Conservation (phyloP, 2,888 invertebrate species). For the Coecobrya sp. region DNA sequence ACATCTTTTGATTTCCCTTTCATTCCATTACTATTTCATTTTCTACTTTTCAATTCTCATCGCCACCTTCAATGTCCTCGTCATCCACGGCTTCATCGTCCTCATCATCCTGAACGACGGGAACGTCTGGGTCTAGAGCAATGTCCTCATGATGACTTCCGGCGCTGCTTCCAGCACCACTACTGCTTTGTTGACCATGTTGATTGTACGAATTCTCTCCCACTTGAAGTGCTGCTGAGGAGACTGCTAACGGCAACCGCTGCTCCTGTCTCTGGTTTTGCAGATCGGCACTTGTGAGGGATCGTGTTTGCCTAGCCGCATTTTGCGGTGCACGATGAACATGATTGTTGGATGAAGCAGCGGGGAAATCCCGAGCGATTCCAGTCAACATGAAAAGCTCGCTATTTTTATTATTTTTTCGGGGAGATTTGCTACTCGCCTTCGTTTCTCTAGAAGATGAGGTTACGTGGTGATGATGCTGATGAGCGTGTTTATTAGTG, state of each 20-base stretch:
- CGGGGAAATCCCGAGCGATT: slow-evolving; percentile 63
- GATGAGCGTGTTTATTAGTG: slow-evolving; percentile 7
- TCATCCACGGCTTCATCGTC: slow-evolving; percentile 60
- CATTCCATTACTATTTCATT: neutral
- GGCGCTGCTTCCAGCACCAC: no score
- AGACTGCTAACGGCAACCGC: neutral
- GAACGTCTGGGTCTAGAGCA: slow-evolving; percentile 73
- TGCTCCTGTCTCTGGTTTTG: neutral
- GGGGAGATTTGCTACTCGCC: neutral
- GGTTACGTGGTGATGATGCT: slow-evolving; percentile 54
- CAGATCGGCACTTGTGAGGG: neutral
- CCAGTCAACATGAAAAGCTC: slow-evolving; percentile 67
- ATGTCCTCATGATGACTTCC: slow-evolving; percentile 40
- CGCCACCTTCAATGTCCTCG: slow-evolving; percentile 33
- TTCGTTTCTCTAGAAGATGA: slow-evolving; percentile 46
- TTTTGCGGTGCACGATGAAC: neutral
- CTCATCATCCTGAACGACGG: slow-evolving; percentile 66
- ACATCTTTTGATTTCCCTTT: neutral
- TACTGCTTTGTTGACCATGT: no score
- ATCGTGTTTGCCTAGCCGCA: neutral
- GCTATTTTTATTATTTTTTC: neutral
- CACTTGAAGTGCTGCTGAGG: no score
- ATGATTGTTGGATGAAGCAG: slow-evolving; percentile 31
- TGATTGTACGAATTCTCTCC: no score
- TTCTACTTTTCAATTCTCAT: neutral